phyloP scores from a whole-genome alignment of 2,113 vertebrate species.

The Lampris megalopsis region DNA sequence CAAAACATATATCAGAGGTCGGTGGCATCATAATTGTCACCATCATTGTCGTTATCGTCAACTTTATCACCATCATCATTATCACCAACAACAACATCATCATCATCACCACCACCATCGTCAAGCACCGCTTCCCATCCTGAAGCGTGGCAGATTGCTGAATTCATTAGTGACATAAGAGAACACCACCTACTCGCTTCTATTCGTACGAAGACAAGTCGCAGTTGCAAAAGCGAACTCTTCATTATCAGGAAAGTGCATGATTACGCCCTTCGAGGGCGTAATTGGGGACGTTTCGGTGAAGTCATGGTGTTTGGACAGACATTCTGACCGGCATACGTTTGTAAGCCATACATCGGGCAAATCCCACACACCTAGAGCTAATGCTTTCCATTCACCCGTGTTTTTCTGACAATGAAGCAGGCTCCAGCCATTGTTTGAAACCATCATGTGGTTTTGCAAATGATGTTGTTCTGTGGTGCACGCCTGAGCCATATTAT shows the following conservation, averaged over 20 bases:
- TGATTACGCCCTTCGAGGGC: constrained; percentile 21
- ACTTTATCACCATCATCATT: constrained; percentile 64
- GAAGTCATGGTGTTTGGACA: constrained; percentile 61
- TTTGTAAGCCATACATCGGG: constrained; percentile 54
- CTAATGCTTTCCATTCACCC: constrained; percentile 69
- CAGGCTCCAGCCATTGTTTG: constrained; percentile 64
- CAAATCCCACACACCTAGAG: constrained; percentile 65
- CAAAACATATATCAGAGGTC: constrained; percentile 9
- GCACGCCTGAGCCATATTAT: constrained; percentile 77
- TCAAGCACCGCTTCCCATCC: constrained; percentile 70
- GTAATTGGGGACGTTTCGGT: constrained; percentile 63
- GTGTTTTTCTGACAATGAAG: constrained; percentile 42
- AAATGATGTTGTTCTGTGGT: constrained; percentile 78
- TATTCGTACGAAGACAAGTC: constrained; percentile 30
- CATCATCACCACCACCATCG: constrained; percentile 30
- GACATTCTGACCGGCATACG: constrained; percentile 59
- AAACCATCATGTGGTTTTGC: constrained; percentile 72
- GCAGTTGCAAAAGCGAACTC: constrained; percentile 33
- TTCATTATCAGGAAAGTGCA: constrained; percentile 16
- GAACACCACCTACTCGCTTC: constrained; percentile 11
- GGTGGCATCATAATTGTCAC: constrained; percentile 29
- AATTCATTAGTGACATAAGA: constrained; percentile 24
- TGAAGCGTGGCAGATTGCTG: constrained; percentile 33
- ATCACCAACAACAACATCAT: constrained; percentile 35
- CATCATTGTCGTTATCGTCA: constrained; percentile 49